Conservation (phyloP, 2,888 invertebrate species). For the Allophyes oxyacanthae region DNA sequence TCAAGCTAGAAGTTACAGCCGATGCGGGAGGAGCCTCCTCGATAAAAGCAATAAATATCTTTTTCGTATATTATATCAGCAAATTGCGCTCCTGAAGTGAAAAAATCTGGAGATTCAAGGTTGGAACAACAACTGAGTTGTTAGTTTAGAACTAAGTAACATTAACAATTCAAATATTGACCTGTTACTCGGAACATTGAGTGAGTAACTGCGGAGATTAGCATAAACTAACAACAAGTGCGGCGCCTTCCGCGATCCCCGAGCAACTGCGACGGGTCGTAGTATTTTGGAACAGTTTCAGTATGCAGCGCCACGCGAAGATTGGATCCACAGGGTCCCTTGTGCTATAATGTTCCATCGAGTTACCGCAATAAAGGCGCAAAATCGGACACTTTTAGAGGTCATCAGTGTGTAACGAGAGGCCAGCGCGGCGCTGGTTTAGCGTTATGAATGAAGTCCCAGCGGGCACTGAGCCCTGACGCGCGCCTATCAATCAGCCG, state of each 20-base stretch:
- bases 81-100: neutral
- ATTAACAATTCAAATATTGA: constrained; percentile 22
- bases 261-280: neutral
- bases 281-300: too few relatives aligned
- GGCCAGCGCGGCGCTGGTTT: constrained; percentile 1
- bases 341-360: neutral
- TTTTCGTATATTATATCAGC: constrained; percentile 10
- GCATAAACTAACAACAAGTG: constrained; percentile 37
- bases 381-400: constrained; percentile 5
- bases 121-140: constrained; percentile 1
- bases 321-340: too few relatives aligned
- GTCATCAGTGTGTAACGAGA: constrained; percentile 27
- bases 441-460: constrained; percentile 16
- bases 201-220: constrained; percentile 28
- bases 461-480: constrained; percentile 17
- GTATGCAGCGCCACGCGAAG: too few relatives aligned
- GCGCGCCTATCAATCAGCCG: constrained; percentile 25
- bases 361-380: constrained; percentile 14
- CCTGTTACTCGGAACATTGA: constrained; percentile 5
- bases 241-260: neutral
- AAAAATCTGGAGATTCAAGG: neutral
- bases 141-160: constrained; percentile 30
- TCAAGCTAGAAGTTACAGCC: constrained; percentile 11
- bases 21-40: constrained; percentile 9
- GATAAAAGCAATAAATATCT: constrained; percentile 17